phyloP scores from a whole-genome alignment of 2,888 invertebrate genomes.

The Girardia tigrina region DNA sequence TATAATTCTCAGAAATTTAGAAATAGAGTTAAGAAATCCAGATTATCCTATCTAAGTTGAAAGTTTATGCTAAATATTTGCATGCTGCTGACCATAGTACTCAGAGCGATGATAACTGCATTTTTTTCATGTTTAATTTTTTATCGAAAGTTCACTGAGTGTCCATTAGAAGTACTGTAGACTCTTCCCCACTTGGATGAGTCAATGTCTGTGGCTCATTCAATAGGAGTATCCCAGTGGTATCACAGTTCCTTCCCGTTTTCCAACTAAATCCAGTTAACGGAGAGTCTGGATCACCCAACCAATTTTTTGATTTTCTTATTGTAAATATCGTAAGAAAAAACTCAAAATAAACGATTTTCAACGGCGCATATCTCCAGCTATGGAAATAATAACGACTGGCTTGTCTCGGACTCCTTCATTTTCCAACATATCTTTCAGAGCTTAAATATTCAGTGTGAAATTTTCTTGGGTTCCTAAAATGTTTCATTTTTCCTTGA shows the following conservation, averaged over 20 bases:
- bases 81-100: slow-evolving; percentile 91
- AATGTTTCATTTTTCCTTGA: too few relatives aligned
- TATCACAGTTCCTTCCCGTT: slow-evolving; percentile 85
- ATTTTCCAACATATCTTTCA: too few relatives aligned
- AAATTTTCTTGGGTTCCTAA: too few relatives aligned
- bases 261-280: slow-evolving; percentile 83
- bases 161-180: slow-evolving; percentile 77
- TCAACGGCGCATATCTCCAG: slow-evolving; percentile 94
- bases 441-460: too few relatives aligned
- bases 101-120: slow-evolving; percentile 91
- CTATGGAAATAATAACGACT: slow-evolving; percentile 77
- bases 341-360: slow-evolving; percentile 93
- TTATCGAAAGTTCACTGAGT: too few relatives aligned
- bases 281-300: slow-evolving; percentile 68
- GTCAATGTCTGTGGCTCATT: slow-evolving; percentile 67
- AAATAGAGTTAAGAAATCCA: too few relatives aligned
- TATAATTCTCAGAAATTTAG: too few relatives aligned
- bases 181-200: slow-evolving; percentile 53
- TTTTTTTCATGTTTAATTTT: too few relatives aligned
- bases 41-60: too few relatives aligned
- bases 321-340: slow-evolving; percentile 78
- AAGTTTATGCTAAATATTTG: slow-evolving; percentile 77
- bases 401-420: slow-evolving; percentile 54
- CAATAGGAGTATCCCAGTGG: slow-evolving; percentile 91
- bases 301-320: slow-evolving; percentile 76